Evolutionary conservation across 1,140 invertebrate genomes (phyloP), one percentile per base, ranked within the genome.

Genomic region (Drosophila biarmipes): DNA sequence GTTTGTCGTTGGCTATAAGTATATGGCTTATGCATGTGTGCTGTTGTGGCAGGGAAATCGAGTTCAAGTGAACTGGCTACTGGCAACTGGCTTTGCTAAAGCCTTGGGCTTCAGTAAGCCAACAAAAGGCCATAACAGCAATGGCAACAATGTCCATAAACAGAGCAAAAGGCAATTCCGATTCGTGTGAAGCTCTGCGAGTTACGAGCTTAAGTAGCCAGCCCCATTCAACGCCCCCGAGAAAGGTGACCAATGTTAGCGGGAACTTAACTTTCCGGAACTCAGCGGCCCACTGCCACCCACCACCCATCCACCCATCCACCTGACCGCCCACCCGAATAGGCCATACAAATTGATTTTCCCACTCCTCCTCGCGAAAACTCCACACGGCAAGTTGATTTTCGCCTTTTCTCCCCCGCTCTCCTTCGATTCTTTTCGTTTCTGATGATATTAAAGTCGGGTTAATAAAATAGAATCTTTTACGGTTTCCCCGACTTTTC

Each of bases 301-400:
- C 42, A 49, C 35, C 2, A 14, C 10, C 31, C 45, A 27, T 24
- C 56, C 42, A 19, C 17, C 17, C 37, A 15, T n/a, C 17, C 2
- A 14, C 10, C 31, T 37, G 19, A 4, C 56, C 42, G 12, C 17
- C 17, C 37, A 15, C 12, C 17, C 73, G 67, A 62, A 40, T 64
- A 45, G 62, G 59, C 66, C 62, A 71, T 57, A 80, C 73, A 85
- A 85, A 86, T 86, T 86, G 82, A 86, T 86, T 86, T 86, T 86
- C 81, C 64, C 81, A 86, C 74, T 75, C 81, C 74, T 75, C 81
- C 78, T 71, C 37, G 11, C 10, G 10, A 46, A 21, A 35, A n/a
- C 31, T 19, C 24, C 12, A 17, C 14, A 46, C 45, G 45, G 12
- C 21, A 49, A 49, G 27, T 86, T 87, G 82, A 78, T 87, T 86